Evolutionary conservation across 2,888 invertebrate species (phyloP), one percentile per base, ranked within the genome.

Genomic region (Chalcis sispes): DNA sequence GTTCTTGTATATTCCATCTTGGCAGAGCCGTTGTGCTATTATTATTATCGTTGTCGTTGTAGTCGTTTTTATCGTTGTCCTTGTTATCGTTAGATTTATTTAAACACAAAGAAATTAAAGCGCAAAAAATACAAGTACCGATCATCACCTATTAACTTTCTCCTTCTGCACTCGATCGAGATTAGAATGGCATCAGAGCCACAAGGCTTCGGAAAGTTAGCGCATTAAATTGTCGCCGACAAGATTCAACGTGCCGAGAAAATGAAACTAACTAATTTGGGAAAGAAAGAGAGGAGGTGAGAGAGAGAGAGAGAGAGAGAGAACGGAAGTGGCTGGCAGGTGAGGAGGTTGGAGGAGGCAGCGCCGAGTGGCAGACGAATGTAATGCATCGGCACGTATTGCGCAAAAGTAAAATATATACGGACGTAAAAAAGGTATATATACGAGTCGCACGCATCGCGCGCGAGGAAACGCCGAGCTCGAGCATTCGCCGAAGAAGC

Each of bases 401-500:
- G 73, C 73, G 70, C 58, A 36, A 62, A 66, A 62, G 67, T 72
- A 72, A 76, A 72, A 76, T 72, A 76, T 71, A 72, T 64, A 72
- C 67, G 50, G 62, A 64, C 76, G 67, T 76, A 76, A 76, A 72
- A 64, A 69, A 67, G 25, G 25, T 54, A 48, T 56, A 61, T 61
- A 61, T 29, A 61, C 4, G 18, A 4, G 56, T 66, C 67, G 76
- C 76, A 76, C 76, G 72, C 76, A 76, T 75, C 65, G 59, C 61
- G 36, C 46, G 64, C 66, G 62, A 71, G 40, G 18, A 56, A 29
- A 65, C 36, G 62, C 52, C 40, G 13, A 36, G 32, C 59, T 56
- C 46, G 48, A 58, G 66, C 52, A 56, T 72, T 71, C 83, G 82
- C 80, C 83, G 83, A 82, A 84, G 83, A 81, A 84, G 85, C 82